Conservation (phyloP, 2,888 invertebrate genomes). For the Melinaea menophilus region DNA sequence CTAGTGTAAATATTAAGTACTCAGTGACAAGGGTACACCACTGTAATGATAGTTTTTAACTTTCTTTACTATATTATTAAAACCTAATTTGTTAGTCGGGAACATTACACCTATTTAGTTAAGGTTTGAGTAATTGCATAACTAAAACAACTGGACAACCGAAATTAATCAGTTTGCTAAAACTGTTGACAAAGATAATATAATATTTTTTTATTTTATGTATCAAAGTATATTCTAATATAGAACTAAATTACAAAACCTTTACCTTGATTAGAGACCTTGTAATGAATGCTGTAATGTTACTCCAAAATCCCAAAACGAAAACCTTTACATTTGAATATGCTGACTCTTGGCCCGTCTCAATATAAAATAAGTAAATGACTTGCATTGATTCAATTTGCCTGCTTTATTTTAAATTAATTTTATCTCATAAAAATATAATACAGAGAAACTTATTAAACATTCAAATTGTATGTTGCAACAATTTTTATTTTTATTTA, state of each 20-base stretch:
- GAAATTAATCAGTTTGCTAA: too few species aligned
- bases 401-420: not conserved
- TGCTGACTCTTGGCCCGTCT: slow-evolving; percentile 2
- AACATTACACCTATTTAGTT: not conserved
- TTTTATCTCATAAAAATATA: too few species aligned
- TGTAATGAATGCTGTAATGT: not conserved
- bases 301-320: not conserved
- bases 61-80: slow-evolving; percentile 12
- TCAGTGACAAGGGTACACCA: slow-evolving; percentile 42
- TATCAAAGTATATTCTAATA: not conserved
- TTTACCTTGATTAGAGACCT: not conserved
- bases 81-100: slow-evolving; percentile 7
- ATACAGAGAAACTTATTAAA: too few species aligned
- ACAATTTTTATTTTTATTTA: too few species aligned
- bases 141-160: not conserved
- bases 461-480: too few species aligned
- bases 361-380: not conserved
- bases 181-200: too few species aligned
- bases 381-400: slow-evolving; percentile 1
- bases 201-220: too few species aligned
- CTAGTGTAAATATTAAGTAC: slow-evolving; percentile 50
- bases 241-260: not conserved
- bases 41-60: slow-evolving; percentile 32
- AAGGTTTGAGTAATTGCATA: not conserved
- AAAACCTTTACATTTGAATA: not conserved